Conservation (phyloP, 2,888 invertebrate species). For the Diaperis boleti region DNA sequence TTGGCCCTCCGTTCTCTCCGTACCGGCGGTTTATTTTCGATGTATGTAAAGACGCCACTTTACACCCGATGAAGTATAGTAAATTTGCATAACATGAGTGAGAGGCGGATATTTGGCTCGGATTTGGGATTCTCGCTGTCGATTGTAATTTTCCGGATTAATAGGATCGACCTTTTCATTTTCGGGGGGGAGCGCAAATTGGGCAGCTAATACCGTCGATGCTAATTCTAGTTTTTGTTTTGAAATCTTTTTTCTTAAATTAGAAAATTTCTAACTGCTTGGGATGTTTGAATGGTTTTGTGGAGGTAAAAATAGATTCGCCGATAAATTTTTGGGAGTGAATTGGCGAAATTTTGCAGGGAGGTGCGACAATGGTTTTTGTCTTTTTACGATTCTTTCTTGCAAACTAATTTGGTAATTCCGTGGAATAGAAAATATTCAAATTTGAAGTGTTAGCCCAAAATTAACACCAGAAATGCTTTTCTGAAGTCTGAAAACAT, state of each 20-base stretch:
- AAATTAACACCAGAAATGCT: too few relatives aligned
- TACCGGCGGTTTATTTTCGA: slow-evolving; percentile 4
- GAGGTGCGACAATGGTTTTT: too few relatives aligned
- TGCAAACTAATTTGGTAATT: too few relatives aligned
- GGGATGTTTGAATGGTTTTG: neutral
- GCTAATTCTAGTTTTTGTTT: neutral
- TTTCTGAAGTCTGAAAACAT: too few relatives aligned
- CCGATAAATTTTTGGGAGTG: too few relatives aligned
- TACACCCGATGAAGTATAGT: slow-evolving; percentile 6
- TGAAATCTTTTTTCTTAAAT: neutral
- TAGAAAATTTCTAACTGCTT: neutral
- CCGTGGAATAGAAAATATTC: too few relatives aligned
- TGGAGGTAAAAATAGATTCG: neutral
- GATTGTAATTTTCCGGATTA: slow-evolving; percentile 20
- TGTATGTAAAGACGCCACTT: slow-evolving; percentile 11
- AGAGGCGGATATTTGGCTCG: slow-evolving; percentile 9
- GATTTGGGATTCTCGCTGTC: slow-evolving; percentile 3
- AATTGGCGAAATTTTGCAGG: too few relatives aligned
- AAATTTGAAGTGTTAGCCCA: too few relatives aligned
- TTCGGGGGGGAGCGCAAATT: neutral
- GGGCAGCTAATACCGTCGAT: slow-evolving; percentile 1
- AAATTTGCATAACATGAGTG: slow-evolving; percentile 3
- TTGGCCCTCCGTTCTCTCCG: slow-evolving; percentile 4
- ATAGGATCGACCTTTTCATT: slow-evolving; percentile 14
- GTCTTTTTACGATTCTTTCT: too few relatives aligned